These are phyloP conservation scores for Petrocephalus sullivani DNA, from an alignment of 2,797 vertebrate genomes.

Conservation along the genomic window DNA sequence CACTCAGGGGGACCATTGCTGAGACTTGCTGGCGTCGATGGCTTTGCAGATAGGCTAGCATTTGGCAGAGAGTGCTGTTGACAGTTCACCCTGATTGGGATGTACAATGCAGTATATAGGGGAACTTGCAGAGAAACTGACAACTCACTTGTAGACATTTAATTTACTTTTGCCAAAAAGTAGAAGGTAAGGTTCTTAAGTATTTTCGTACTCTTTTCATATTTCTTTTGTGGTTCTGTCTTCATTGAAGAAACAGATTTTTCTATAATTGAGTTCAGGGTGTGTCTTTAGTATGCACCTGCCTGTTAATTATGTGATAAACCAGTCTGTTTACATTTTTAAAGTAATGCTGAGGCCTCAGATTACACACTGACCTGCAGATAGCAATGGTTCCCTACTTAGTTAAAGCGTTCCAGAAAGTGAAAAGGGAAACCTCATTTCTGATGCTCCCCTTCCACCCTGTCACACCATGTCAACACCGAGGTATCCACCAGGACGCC, in stretches of 20 bases:
- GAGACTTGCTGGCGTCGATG: no score
- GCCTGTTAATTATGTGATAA: neutral
- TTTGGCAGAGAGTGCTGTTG: no score
- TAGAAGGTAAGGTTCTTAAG: no score
- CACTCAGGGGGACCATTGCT: no score
- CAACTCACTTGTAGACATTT: no score
- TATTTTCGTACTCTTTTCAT: no score
- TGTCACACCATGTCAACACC: neutral
- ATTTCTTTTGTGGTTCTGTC: no score
- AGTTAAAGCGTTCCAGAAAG: neutral
- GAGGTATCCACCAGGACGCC: neutral
- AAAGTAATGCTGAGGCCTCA: neutral
- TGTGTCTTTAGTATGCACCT: neutral
- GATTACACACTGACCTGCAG: neutral
- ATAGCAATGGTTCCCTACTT: neutral
- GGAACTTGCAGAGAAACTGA: no score
- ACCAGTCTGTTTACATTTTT: neutral
- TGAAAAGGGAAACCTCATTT: neutral
- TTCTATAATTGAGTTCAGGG: neutral
- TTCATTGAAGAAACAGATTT: neutral
- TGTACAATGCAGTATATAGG: no score
- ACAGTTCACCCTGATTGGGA: no score
- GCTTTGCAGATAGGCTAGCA: no score
- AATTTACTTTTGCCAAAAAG: no score
- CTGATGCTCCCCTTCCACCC: neutral